These are phyloP conservation scores for Mastomys natalensis DNA, from an alignment of 2,113 vertebrate species.

Conservation along the genomic window DNA sequence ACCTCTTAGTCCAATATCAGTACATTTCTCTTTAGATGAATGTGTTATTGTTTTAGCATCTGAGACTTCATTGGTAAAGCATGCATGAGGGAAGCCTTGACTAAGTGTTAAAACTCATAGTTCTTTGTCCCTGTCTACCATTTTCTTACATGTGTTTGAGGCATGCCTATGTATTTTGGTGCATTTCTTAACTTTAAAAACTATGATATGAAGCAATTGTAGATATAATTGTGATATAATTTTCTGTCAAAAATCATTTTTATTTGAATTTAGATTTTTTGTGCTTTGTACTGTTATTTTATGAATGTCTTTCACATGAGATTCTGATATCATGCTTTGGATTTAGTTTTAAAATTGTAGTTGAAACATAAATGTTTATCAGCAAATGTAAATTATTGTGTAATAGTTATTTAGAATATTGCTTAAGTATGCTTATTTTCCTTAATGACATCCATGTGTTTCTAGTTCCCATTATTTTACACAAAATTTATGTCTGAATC, in stretches of 20 bases:
- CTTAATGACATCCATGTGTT: slow-evolving; percentile 58
- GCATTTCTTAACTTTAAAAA: background rate
- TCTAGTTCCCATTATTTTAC: slow-evolving; percentile 48
- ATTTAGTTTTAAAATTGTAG: slow-evolving; percentile 49
- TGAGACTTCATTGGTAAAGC: slow-evolving; percentile 16
- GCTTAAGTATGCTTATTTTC: slow-evolving; percentile 64
- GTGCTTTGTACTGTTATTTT: slow-evolving; percentile 11
- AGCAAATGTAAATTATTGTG: slow-evolving; percentile 59
- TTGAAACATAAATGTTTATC: slow-evolving; percentile 63
- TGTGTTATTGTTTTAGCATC: background rate
- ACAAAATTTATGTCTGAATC: slow-evolving; percentile 14
- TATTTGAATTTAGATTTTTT: slow-evolving; percentile 47
- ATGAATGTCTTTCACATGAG: background rate
- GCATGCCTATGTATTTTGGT: background rate
- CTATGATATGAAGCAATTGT: background rate
- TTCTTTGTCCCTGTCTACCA: background rate
- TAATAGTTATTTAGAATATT: slow-evolving; percentile 64
- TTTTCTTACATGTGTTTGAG: background rate
- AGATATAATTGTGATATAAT: slow-evolving; percentile 8
- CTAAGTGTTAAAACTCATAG: background rate
- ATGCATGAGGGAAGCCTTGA: background rate
- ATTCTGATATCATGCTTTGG: slow-evolving; percentile 49
- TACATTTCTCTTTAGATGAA: background rate
- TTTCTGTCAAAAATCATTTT: slow-evolving; percentile 50
- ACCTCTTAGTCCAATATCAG: background rate